These are phyloP conservation scores for Petrocephalus zakoni DNA, from an alignment of 2,113 vertebrate species.

Conservation along the genomic window DNA sequence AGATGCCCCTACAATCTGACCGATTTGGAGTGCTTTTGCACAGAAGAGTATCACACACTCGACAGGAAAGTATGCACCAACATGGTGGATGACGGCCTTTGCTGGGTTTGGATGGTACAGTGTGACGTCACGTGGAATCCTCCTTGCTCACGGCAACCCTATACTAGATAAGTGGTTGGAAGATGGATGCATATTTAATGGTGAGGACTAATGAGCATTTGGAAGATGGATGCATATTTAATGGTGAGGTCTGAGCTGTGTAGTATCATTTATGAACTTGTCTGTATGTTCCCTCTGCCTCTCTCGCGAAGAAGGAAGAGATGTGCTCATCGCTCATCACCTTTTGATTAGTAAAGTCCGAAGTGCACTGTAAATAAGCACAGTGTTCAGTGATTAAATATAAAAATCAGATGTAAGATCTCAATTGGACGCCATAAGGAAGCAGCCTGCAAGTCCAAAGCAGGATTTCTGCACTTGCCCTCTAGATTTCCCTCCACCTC, in stretches of 20 bases:
- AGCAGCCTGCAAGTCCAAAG: neutral
- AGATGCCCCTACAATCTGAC: no score
- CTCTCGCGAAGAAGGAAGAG: neutral
- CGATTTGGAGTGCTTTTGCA: neutral
- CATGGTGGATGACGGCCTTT: neutral
- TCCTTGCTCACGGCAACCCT: neutral
- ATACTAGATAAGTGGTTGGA: neutral
- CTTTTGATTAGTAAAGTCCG: neutral
- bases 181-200: neutral
- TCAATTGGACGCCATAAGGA: neutral
- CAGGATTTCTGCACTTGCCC: neutral
- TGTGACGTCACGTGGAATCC: neutral
- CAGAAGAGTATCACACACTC: neutral
- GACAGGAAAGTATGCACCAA: neutral
- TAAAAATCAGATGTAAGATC: neutral
- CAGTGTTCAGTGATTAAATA: neutral
- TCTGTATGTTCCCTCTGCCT: neutral
- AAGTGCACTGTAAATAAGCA: neutral
- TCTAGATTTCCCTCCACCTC: neutral
- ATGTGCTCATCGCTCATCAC: neutral
- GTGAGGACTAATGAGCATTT: neutral
- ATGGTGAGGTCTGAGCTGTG: neutral
- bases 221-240: neutral
- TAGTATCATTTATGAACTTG: neutral
- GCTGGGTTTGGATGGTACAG: neutral